A percentile compares a stretch with the other conserved stretches of the same genome.
phyloP scores from a whole-genome alignment of 1,140 invertebrate species.

The Euglossa dilemma region DNA sequence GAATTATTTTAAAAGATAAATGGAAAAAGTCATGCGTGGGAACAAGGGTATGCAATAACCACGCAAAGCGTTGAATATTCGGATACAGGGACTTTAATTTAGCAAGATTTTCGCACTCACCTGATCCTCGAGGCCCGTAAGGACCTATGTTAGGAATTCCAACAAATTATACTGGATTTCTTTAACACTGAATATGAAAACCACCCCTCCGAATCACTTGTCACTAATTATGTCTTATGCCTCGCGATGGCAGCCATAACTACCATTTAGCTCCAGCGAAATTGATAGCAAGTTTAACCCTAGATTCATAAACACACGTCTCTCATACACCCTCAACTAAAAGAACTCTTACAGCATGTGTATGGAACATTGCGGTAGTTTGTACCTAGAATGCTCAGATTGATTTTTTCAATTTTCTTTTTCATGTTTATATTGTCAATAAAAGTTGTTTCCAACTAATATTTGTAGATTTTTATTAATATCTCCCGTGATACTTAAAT shows the following conservation, averaged over 20 bases:
- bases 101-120: conserved; percentile 41
- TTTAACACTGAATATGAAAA: conserved; percentile 51
- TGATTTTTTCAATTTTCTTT: too few species aligned
- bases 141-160: conserved; percentile 21
- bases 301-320: too few species aligned
- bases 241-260: conserved; percentile 68
- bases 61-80: conserved; percentile 1
- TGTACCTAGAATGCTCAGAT: too few species aligned
- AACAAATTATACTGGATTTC: conserved; percentile 32
- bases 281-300: too few species aligned
- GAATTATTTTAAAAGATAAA: conserved; percentile 4
- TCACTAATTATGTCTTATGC: conserved; percentile 69
- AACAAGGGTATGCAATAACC: conserved; percentile 51
- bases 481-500: too few species aligned
- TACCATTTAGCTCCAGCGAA: conserved; percentile 51
- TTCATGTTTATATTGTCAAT: too few species aligned
- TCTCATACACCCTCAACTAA: too few species aligned
- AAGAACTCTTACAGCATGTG: too few species aligned
- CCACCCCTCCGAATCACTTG: conserved; percentile 62
- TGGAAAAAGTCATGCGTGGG: conserved; percentile 49
- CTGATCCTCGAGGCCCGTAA: conserved; percentile 29
- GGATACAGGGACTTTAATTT: conserved; percentile 22
- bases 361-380: too few species aligned
- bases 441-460: too few species aligned
- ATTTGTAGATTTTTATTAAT: too few species aligned